Evolutionary conservation across 1,140 invertebrate species (phyloP).

Genomic region (Melitaea cinxia): DNA sequence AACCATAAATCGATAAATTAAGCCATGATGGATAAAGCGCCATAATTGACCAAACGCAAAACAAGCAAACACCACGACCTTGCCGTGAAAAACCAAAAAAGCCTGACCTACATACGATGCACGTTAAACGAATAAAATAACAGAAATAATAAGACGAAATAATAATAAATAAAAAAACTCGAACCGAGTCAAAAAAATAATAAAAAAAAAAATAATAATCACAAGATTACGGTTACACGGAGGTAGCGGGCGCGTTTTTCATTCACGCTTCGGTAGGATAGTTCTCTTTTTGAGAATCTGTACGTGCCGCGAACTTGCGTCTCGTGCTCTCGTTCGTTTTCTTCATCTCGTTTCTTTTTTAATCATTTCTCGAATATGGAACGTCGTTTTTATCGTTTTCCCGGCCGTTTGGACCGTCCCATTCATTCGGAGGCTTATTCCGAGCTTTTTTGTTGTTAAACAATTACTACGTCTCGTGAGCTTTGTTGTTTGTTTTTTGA

Average conservation of each 20-base stretch:
- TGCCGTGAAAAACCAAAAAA: constrained; percentile 71
- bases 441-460: constrained; percentile 57
- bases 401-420: constrained; percentile 55
- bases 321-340: constrained; percentile 59
- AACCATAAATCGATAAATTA: constrained; percentile 2
- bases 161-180: constrained; percentile 58
- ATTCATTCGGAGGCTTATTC: constrained; percentile 54
- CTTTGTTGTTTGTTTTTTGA: constrained; percentile 59
- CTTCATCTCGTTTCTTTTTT: constrained; percentile 70
- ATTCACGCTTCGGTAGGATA: constrained; percentile 76
- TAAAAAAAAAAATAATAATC: constrained; percentile 77
- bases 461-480: constrained; percentile 65
- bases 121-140: constrained; percentile 64
- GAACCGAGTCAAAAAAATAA: constrained; percentile 66
- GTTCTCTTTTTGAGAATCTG: constrained; percentile 75
- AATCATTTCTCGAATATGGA: constrained; percentile 80
- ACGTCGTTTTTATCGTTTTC: constrained; percentile 78
- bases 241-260: constrained; percentile 68
- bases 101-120: constrained; percentile 77
- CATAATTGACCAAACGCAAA: background rate
- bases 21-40: background rate
- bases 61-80: constrained; percentile 51
- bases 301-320: constrained; percentile 72
- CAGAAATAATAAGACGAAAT: constrained; percentile 73
- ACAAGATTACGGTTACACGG: constrained; percentile 72